Evolutionary conservation across 1,140 invertebrate species (phyloP), one percentile per base, ranked within the genome.

Genomic region (Macrostomum lignano): DNA sequence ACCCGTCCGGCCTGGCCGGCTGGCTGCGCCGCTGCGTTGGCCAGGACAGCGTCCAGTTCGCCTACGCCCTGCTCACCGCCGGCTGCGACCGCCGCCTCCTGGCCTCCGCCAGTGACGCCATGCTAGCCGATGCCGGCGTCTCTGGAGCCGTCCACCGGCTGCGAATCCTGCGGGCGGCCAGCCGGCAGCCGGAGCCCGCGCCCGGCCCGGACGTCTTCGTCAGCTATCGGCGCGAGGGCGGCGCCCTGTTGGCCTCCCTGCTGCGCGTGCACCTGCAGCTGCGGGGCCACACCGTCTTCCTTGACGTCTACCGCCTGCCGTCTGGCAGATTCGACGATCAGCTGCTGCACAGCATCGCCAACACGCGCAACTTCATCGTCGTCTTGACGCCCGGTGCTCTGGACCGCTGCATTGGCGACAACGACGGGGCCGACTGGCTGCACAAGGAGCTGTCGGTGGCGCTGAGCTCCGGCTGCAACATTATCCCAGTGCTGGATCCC

Each of bases 401-500:
- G 25, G 84, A 96, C 42, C 65, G 88, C 41, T 94, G 88, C 55
- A 66, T 79, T 36, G 69, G 69, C 17, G 88, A 98, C 51, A 64
- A 57, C 14, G 82, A 94, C 33, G 72, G 76, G 51, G 91, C 93
- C 61, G 88, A 98, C 61, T 96, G 88, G 88, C 81, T 98, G 31
- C 88, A 96, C 57, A 71, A 28, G 26, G 84, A 94, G 66, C 82
- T 93, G 44, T 78, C 84, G 32, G 81, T 81, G 40, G 88, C 88
- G 24, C 62, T 96, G 38, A 71, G 84, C 46, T 74, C 78, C 32
- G 70, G 81, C 33, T 94, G 88, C 57, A 96, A 96, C 48, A 93
- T 98, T 44, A 88, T 98, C 51, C 88, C 88, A 14, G 88, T 98
- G 24, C 74, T 86, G 47, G 88, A 96, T 54, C 79, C 81, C 51